phyloP scores from a whole-genome alignment of 2,797 vertebrate species.

The Echiichthys vipera region DNA sequence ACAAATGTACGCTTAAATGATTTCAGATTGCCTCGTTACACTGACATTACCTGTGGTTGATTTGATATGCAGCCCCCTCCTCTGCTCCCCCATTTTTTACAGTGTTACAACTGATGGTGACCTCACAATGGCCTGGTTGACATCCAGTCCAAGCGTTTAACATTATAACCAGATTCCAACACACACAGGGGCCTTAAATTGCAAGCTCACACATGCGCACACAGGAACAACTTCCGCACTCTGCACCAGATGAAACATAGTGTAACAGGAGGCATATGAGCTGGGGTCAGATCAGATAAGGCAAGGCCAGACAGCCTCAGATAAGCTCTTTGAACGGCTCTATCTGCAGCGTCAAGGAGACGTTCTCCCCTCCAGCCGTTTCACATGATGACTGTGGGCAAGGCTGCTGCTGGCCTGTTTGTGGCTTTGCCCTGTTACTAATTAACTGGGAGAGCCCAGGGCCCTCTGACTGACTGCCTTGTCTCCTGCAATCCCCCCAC shows the following conservation, averaged over 20 bases:
- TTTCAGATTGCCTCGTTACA: slow-evolving; percentile 60
- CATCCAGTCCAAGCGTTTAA: slow-evolving; percentile 67
- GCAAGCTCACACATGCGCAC: neutral
- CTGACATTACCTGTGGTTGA: slow-evolving; percentile 65
- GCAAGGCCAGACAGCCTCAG: slow-evolving; percentile 73
- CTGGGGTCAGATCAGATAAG: slow-evolving; percentile 84
- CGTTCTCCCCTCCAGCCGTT: slow-evolving; percentile 73
- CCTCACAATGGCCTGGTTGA: slow-evolving; percentile 69
- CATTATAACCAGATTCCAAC: slow-evolving; percentile 61
- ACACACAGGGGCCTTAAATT: slow-evolving; percentile 12
- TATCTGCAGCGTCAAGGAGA: slow-evolving; percentile 80
- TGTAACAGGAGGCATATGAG: slow-evolving; percentile 76
- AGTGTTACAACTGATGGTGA: slow-evolving; percentile 61
- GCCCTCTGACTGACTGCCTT: slow-evolving; percentile 78
- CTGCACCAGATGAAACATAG: slow-evolving; percentile 67
- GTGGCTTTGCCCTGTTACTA: slow-evolving; percentile 76
- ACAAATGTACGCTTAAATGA: slow-evolving; percentile 54
- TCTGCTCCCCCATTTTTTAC: slow-evolving; percentile 14
- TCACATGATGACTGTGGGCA: slow-evolving; percentile 75
- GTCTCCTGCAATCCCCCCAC: slow-evolving; percentile 63
- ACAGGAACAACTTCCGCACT: slow-evolving; percentile 31
- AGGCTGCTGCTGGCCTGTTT: slow-evolving; percentile 69
- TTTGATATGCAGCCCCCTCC: slow-evolving; percentile 39
- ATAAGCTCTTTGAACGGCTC: slow-evolving; percentile 84
- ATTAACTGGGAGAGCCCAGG: slow-evolving; percentile 78